Evolutionary conservation across 1,140 invertebrate genomes (phyloP), one percentile per base, ranked within the genome.

Genomic region (Caerostris extrusa): DNA sequence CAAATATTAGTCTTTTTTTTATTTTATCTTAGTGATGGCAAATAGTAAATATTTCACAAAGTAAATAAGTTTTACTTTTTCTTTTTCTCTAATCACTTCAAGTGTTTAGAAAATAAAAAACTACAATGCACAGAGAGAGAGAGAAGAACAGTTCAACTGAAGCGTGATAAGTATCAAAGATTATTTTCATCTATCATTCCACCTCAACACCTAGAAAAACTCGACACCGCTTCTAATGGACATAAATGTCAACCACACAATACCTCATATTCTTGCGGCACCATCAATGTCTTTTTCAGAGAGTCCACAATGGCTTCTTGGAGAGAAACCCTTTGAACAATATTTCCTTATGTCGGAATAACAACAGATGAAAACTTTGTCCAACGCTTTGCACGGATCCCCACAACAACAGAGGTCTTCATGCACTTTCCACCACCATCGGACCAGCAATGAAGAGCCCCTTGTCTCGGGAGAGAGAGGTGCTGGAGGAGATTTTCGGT

Each of bases 201-300:
- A 60, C 56, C 85, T 77, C 64, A 81, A 58, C 83, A 87, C 91
- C 83, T 93, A 71, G n/a, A 19, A 50, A n/a, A 86, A 86, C 91
- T 55, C 61, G 92, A 93, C 83, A 93, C 92, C 91, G 50, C 53
- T 69, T 92, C 34, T 92, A 92, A 17, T 17, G 17, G 19, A 8
- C 60, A 87, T 93, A 57, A 93, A 87, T 77, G 91, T 93, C 91
- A 93, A 58, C 81, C 19, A 57, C 34, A 93, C 92, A 93, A 93
- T 93, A 82, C 85, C 57, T 61, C 69, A 93, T 86, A 82, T 81
- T 88, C 64, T 34, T 88, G 92, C 19, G 7, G 12, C 57, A 5
- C 19, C 91, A 86, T 57, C 14, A 57, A 61, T 57, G 91, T 92
- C 91, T 86, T 92, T 34, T 86, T 69, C 12, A 8, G 50, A 53